phyloP scores from a whole-genome alignment of 2,888 invertebrate species.

The Chalcosyrphus nemorum region DNA sequence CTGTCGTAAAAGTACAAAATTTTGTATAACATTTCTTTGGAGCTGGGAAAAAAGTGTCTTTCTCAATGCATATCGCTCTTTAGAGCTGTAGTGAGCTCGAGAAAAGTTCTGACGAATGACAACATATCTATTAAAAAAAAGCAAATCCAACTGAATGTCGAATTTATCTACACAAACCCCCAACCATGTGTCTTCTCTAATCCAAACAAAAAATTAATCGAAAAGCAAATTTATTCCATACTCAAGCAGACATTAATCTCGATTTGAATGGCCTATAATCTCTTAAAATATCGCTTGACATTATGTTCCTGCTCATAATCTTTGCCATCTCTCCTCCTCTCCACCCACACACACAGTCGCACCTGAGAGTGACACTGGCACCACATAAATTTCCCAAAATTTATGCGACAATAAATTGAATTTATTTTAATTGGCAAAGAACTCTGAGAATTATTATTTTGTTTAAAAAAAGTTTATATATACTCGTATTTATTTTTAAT shows the following conservation, averaged over 20 bases:
- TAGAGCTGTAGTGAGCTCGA: too few relatives aligned
- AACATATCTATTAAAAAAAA: too few relatives aligned
- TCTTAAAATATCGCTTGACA: slow-evolving; percentile 48
- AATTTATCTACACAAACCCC: neutral
- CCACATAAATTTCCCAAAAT: slow-evolving; percentile 46
- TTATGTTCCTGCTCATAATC: slow-evolving; percentile 51
- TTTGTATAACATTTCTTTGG: too few relatives aligned
- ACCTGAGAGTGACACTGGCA: slow-evolving; percentile 42
- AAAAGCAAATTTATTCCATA: slow-evolving; percentile 53
- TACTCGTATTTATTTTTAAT: slow-evolving; percentile 16
- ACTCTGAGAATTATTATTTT: slow-evolving; percentile 44
- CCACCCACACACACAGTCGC: slow-evolving; percentile 1
- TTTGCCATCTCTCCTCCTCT: slow-evolving; percentile 46
- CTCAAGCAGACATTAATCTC: slow-evolving; percentile 60
- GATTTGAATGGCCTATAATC: slow-evolving; percentile 58
- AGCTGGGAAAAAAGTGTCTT: too few relatives aligned
- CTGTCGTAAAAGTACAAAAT: too few relatives aligned
- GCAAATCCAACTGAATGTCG: slow-evolving; percentile 1
- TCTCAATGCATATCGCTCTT: too few relatives aligned
- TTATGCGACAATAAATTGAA: slow-evolving; percentile 65
- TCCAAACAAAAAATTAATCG: neutral
- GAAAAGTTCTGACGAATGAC: too few relatives aligned
- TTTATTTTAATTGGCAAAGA: slow-evolving; percentile 66
- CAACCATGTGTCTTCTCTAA: too few relatives aligned
- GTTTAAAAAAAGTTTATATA: slow-evolving; percentile 16